phyloP scores from a whole-genome alignment of 2,113 vertebrate species.

The Stictonetta naevosa region DNA sequence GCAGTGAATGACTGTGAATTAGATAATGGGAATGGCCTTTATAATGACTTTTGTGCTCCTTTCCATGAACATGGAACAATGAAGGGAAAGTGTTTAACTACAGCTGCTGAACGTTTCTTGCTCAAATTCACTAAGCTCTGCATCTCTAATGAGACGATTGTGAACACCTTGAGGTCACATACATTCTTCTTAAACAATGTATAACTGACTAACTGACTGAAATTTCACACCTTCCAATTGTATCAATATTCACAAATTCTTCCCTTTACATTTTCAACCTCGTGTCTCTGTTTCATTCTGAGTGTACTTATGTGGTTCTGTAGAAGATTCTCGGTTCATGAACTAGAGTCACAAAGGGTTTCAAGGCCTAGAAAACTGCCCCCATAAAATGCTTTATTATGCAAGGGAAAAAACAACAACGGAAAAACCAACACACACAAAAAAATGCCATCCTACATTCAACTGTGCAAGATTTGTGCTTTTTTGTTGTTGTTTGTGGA shows the following conservation, averaged over 20 bases:
- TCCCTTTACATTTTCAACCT: not conserved
- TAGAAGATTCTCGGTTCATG: not conserved
- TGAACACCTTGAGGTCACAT: not conserved
- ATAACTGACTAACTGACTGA: fast-evolving
- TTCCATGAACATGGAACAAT: not conserved
- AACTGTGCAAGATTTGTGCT: not conserved
- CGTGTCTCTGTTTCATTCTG: not conserved
- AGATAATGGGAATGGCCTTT: not conserved
- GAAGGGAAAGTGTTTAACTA: not conserved
- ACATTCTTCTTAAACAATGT: not conserved
- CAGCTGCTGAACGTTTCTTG: not conserved
- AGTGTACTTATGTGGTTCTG: not conserved
- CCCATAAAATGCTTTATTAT: not conserved
- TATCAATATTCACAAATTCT: not conserved
- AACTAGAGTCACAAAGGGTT: not conserved
- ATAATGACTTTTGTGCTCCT: not conserved
- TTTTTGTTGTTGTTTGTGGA: not conserved
- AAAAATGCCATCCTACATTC: not conserved
- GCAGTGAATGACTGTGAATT: not conserved
- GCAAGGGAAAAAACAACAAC: too few relatives aligned
- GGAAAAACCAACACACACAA: not conserved
- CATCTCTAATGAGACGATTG: not conserved
- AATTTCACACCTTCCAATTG: not conserved
- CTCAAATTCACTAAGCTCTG: not conserved
- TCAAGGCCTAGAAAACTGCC: not conserved